Evolutionary conservation across 2,797 vertebrate species (phyloP), one percentile per base, ranked within the genome.

Genomic region (Darevskia mixta): DNA sequence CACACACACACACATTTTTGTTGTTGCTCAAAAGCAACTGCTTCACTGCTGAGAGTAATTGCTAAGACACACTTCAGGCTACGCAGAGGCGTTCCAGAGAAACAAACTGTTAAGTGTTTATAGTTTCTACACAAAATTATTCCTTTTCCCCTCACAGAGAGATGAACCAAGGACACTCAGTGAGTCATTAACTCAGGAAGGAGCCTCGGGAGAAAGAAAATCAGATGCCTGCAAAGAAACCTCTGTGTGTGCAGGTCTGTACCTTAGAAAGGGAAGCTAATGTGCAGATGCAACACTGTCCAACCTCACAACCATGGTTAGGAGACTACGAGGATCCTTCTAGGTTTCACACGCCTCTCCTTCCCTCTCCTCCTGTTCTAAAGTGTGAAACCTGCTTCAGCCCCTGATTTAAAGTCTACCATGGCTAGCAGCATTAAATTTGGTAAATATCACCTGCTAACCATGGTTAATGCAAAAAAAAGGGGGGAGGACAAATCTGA

Each of bases 91-190:
- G 87, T 18, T 0, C 69, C 85, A 75, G 90, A 83, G 82, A 92
- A 93, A 93, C 90, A 89, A 55, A 90, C 91, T 94, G 92, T 95
- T 92, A 95, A 92, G 92, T 3, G 0, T 71, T 0, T 11, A 89
- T 91, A 66, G 81, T 87, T 91, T 87, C 94, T 94, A 93, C 89
- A 93, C 93, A 94, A 95, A 94, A 94, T 92, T 92, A 18, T 73
- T 38, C 23, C 2, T 32, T n/a, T 18, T 84, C 86, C 91, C 92
- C 91, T 92, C 92, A 90, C 91, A 90, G 92, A 94, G 95, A 23
- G 88, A 92, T 90, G 90, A 94, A 90, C 91, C 92, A 61, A 86
- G 87, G 76, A 92, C 90, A 90, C 92, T 87, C 6, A 86, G 93
- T 91, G 94, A 87, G 91, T 91, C 89, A 94, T 91, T 93, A 95